These are phyloP conservation scores for Xestia xanthographa DNA, from an alignment of 2,888 invertebrate species.

Conservation along the genomic window DNA sequence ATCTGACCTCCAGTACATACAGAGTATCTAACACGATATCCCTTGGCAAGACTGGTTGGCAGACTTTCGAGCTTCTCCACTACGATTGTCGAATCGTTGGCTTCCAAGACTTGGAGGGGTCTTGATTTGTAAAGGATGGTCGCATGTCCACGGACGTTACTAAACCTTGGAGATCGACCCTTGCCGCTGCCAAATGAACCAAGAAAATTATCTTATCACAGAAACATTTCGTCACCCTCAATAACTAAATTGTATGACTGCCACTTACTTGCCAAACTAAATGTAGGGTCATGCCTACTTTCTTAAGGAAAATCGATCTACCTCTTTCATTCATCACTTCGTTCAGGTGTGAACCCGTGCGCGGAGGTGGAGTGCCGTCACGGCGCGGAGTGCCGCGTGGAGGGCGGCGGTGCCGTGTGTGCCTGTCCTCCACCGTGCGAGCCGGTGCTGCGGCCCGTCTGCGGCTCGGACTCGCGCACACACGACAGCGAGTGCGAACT, in stretches of 20 bases:
- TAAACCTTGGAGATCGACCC: not conserved
- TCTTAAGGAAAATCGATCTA: not conserved
- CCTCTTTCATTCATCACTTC: not conserved
- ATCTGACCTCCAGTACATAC: not conserved
- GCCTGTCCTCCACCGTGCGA: slow-evolving; percentile 96
- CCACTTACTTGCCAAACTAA: not conserved
- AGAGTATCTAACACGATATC: not conserved
- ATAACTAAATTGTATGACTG: not conserved
- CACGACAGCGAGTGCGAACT: slow-evolving; percentile 96
- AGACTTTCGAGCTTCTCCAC: not conserved
- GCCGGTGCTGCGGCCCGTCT: slow-evolving; percentile 95
- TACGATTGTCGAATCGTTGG: not conserved
- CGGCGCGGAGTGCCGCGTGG: slow-evolving; percentile 96
- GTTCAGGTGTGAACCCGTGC: slow-evolving; percentile 95
- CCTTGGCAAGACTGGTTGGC: not conserved
- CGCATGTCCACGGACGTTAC: not conserved
- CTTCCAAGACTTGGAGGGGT: not conserved
- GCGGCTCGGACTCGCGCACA: slow-evolving; percentile 95
- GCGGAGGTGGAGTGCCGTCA: slow-evolving; percentile 94
- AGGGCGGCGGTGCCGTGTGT: slow-evolving; percentile 94
- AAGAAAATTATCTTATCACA: not conserved
- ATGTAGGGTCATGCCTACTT: not conserved
- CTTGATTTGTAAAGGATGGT: not conserved
- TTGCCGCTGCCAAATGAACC: not conserved
- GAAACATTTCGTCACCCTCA: not conserved